Evolutionary conservation across 2,888 invertebrate species (phyloP), one percentile per base, ranked within the genome.

Genomic region (Lasiommata megera): DNA sequence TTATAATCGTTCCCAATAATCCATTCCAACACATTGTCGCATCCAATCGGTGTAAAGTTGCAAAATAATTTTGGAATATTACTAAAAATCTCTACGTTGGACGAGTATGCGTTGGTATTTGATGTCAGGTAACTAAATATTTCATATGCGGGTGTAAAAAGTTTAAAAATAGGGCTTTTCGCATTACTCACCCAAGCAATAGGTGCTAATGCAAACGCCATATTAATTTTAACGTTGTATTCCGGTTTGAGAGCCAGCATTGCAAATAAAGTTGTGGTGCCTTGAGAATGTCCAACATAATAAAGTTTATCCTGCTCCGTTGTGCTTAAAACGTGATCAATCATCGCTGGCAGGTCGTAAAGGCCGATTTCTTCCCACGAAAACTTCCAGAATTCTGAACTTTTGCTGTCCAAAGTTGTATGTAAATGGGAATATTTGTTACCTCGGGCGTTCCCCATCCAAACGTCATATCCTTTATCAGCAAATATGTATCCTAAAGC

Each of bases 381-480:
- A 71, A 79, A 92, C 9, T 80, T 70, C 90, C 90, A 91, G 62
- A 77, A 90, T 7, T 72, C 61, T 0, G 70, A 17, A 17, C 72
- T 57, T 0, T 64, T 70, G 0, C 69, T 40, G 3, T 61, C 65
- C 0, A 81, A 53, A 1, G 50, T 64, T 0, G 82, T 73, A 70
- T 96, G 95, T 0, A 79, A 83, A 50, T 83, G 80, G 0, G 93
- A 93, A 74, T 95, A 94, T 0, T 92, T 92, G 78, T 96, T 97
- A 0, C 97, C 97, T 68, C 97, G 91, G 1, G 94, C 93, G 78
- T 97, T 97, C 0, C 96, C 96, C 74, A 97, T 74, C 97, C 97
- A 97, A 0, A 95, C 94, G 67, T 95, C 95, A 69, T 92, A 95
- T 3, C 94, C 94, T 44, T 80, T 71, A 61, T 95, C 93, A 0